Conservation (phyloP, 2,888 invertebrate species). For the Cheilosia impressa region DNA sequence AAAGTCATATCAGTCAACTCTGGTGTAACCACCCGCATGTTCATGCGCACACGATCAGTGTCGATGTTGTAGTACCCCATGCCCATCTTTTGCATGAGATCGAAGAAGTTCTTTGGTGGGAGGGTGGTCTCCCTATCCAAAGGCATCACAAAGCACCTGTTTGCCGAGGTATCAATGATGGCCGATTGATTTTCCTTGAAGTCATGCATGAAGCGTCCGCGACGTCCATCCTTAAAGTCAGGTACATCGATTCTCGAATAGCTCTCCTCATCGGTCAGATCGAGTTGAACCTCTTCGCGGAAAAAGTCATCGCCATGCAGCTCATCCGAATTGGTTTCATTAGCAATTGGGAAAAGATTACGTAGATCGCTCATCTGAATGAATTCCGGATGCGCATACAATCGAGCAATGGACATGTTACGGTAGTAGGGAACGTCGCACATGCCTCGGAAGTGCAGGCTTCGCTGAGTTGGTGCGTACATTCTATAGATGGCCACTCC, state of each 20-base stretch:
- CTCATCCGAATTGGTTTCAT: slow-evolving; percentile 61
- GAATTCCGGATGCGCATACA: slow-evolving; percentile 80
- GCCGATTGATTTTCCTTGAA: slow-evolving; percentile 90
- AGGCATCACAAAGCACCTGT: slow-evolving; percentile 95
- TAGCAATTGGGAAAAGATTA: slow-evolving; percentile 77
- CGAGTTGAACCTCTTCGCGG: slow-evolving; percentile 92
- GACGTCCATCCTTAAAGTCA: slow-evolving; percentile 91
- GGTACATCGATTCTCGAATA: slow-evolving; percentile 95
- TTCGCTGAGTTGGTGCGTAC: slow-evolving; percentile 86
- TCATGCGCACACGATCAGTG: slow-evolving; percentile 89
- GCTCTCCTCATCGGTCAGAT: slow-evolving; percentile 86
- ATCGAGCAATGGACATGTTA: slow-evolving; percentile 79
- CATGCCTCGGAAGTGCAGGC: slow-evolving; percentile 82
- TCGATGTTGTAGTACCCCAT: slow-evolving; percentile 92
- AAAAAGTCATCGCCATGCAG: slow-evolving; percentile 85
- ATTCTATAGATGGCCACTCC: slow-evolving; percentile 91
- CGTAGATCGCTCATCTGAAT: slow-evolving; percentile 80
- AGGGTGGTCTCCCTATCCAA: slow-evolving; percentile 91
- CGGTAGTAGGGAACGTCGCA: slow-evolving; percentile 83
- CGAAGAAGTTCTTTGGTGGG: slow-evolving; percentile 91
- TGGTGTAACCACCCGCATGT: slow-evolving; percentile 90
- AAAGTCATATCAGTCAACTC: slow-evolving; percentile 87
- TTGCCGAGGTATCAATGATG: slow-evolving; percentile 90
- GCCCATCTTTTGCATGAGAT: slow-evolving; percentile 91
- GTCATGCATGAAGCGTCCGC: slow-evolving; percentile 95